Evolutionary conservation across 2,888 invertebrate genomes (phyloP).

Genomic region (Lepidonotus clava): DNA sequence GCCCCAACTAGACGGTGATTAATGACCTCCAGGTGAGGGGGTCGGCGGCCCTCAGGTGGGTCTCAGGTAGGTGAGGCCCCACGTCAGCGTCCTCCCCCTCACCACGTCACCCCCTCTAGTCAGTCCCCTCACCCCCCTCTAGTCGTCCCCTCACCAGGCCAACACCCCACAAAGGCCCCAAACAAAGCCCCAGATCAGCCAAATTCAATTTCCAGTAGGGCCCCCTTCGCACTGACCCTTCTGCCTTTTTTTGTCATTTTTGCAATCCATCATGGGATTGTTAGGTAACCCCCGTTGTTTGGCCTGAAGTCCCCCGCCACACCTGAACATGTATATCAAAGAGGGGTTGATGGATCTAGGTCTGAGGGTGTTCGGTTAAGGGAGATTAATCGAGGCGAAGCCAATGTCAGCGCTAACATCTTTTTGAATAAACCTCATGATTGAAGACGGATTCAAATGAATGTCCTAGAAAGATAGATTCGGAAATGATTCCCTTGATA

Average conservation of each 20-base stretch:
- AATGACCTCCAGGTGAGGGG: neutral
- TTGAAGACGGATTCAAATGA: neutral
- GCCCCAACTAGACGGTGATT: neutral
- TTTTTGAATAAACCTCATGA: neutral
- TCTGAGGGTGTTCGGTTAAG: neutral
- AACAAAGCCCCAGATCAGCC: constrained; percentile 10
- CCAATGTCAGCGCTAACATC: neutral
- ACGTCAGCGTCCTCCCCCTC: too few species aligned
- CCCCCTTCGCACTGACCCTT: too few species aligned
- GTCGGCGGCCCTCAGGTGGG: neutral
- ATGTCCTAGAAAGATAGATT: neutral
- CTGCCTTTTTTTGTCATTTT: neutral
- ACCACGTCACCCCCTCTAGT: neutral
- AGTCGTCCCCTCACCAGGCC: neutral
- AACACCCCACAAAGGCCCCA: neutral
- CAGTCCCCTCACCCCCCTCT: neutral
- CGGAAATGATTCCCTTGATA: neutral
- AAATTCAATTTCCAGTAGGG: constrained; percentile 25
- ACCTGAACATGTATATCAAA: constrained; percentile 43
- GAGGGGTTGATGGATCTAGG: constrained; percentile 20
- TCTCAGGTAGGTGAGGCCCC: too few species aligned
- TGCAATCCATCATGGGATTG: constrained; percentile 37
- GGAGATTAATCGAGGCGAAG: neutral
- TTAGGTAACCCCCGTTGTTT: constrained; percentile 31
- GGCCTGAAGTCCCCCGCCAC: neutral